Evolutionary conservation across 92 coral and sea anemone species (phyloP), one percentile per base, ranked within the genome.

Genomic region (Chrysogorgia sp.): DNA sequence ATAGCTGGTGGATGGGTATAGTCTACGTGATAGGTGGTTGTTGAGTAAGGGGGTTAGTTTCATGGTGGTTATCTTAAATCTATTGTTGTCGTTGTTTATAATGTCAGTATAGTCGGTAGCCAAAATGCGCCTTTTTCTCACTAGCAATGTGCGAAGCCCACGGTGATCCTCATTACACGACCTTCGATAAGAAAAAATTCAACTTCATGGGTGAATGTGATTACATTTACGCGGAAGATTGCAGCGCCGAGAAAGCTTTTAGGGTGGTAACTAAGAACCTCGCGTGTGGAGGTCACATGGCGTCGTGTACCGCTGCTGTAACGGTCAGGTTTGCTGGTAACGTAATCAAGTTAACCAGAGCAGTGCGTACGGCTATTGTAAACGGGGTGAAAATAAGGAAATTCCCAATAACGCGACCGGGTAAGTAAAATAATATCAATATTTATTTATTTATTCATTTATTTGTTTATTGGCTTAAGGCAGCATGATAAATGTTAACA

Each of bases 91-190:
- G n/a, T n/a, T n/a, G n/a, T n/a, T n/a, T n/a, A n/a, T n/a, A n/a
- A n/a, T n/a, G n/a, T n/a, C n/a, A n/a, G n/a, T n/a, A n/a, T n/a
- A n/a, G n/a, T n/a, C n/a, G n/a, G n/a, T n/a, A n/a, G n/a, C n/a
- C n/a, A n/a, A n/a, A n/a, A n/a, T n/a, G n/a, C n/a, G n/a, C n/a
- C n/a, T 37, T 37, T 37, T 53, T 56, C 20, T 64, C 23, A 17
- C 3, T 37, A 64, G 71, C 71, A 7, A 34, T 34, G 50, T 64
- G 71, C 41, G 13, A 22, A 41, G 71, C 71, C 6, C 71, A 64
- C 13, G 71, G 71, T 64, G 71, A 64, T 60, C 66, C 66, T 14
- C 66, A 60, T 60, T 60, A 60, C 34, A 60, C 66, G 3, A 60
- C 33, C 34, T 60, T 60, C 28, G 66, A 60, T 60, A 14, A 34